Conservation (phyloP, 2,888 invertebrate species). For the Mesorhabditis spiculigera region DNA sequence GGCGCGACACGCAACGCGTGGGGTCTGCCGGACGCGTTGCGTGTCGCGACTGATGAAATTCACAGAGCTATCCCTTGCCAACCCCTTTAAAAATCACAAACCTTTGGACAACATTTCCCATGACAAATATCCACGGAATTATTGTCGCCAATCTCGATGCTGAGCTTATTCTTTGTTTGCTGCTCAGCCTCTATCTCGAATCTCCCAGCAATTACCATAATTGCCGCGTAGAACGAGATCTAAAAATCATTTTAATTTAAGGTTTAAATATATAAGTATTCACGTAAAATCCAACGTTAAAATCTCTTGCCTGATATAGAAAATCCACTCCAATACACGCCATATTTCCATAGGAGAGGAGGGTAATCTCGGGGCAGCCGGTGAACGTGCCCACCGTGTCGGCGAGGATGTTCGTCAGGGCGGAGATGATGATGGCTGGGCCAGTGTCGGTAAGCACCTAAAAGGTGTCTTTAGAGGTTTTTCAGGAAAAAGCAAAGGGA, state of each 20-base stretch:
- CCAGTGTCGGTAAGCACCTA: constrained; percentile 52
- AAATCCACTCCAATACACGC: constrained; percentile 51
- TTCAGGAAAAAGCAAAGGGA: not conserved
- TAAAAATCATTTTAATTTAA: constrained; percentile 12
- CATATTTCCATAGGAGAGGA: constrained; percentile 53
- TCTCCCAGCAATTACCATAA: constrained; percentile 42
- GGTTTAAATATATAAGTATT: not conserved
- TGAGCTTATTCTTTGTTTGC: constrained; percentile 34
- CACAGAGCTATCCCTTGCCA: too few relatives aligned
- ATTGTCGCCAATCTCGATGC: constrained; percentile 36
- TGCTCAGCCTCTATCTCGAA: constrained; percentile 47
- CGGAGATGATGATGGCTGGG: constrained; percentile 53
- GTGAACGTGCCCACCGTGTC: constrained; percentile 48
- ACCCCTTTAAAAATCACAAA: not conserved
- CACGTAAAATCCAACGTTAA: constrained; percentile 2
- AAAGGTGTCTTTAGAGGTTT: not conserved
- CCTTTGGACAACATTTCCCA: constrained; percentile 15
- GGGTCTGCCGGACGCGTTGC: too few relatives aligned
- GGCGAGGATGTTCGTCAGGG: constrained; percentile 53
- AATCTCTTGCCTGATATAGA: constrained; percentile 38
- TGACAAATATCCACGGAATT: constrained; percentile 12
- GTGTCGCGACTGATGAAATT: too few relatives aligned
- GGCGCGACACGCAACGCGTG: too few relatives aligned
- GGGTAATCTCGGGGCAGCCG: constrained; percentile 52
- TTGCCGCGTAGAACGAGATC: constrained; percentile 54